phyloP scores from a whole-genome alignment of 2,888 invertebrate species.

The Drosophila austrosaltans region DNA sequence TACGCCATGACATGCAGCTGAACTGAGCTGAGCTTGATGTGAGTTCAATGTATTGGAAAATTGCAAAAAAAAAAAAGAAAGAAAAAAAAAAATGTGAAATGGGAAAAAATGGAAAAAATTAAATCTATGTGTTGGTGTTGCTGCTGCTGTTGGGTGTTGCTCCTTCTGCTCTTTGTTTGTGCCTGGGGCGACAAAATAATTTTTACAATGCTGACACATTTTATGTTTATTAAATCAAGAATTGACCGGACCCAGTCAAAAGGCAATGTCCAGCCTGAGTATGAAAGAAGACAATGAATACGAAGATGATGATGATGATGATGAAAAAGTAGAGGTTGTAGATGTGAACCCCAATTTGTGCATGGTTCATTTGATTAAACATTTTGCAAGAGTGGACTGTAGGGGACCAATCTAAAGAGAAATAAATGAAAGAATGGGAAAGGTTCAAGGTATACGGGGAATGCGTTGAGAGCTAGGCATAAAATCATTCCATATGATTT shows the following conservation, averaged over 20 bases:
- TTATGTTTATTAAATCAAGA: constrained; percentile 76
- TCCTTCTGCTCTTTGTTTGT: constrained; percentile 50
- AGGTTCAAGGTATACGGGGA: no score
- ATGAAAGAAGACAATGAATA: constrained; percentile 4
- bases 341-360: constrained; percentile 73
- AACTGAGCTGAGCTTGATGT: constrained; percentile 16
- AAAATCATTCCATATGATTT: constrained; percentile 76
- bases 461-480: constrained; percentile 37
- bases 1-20: constrained; percentile 58
- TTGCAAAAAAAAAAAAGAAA: constrained; percentile 50
- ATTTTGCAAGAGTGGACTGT: constrained; percentile 67
- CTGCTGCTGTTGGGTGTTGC: constrained; percentile 24
- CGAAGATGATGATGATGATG: constrained; percentile 1
- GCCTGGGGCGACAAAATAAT: constrained; percentile 71
- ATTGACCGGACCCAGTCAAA: constrained; percentile 22
- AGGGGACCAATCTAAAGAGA: neutral
- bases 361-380: constrained; percentile 78
- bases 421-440: no score
- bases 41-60: constrained; percentile 74
- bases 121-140: constrained; percentile 27
- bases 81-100: constrained; percentile 20
- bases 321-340: constrained; percentile 24
- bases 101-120: constrained; percentile 30
- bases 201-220: constrained; percentile 77
- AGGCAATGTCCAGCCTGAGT: constrained; percentile 9